phyloP scores from a whole-genome alignment of 2,797 vertebrate genomes.

The Dallia pectoralis region DNA sequence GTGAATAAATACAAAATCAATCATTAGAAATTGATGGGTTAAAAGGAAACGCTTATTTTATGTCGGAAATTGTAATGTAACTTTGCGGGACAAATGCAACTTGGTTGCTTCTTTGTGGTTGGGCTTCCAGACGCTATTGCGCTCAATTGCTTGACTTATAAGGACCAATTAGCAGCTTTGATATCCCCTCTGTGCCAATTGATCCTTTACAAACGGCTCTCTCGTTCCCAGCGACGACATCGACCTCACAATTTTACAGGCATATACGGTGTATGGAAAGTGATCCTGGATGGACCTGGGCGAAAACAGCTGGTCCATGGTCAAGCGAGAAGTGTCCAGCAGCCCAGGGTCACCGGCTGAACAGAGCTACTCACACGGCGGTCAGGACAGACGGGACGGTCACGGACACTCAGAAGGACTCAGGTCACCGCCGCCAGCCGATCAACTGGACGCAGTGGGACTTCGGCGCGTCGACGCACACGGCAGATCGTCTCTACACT shows the following conservation, averaged over 20 bases:
- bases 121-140: not conserved
- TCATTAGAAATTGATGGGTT: not conserved
- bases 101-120: too few relatives aligned
- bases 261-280: conserved; percentile 73
- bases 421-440: conserved; percentile 72
- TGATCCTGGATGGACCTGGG: conserved; percentile 97
- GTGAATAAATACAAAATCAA: not conserved
- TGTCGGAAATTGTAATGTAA: not conserved
- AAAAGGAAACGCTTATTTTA: not conserved
- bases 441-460: conserved; percentile 79
- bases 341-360: conserved; percentile 79
- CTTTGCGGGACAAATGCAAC: not conserved
- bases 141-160: not conserved
- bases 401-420: conserved; percentile 71
- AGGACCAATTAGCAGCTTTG: not conserved
- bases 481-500: conserved; percentile 78
- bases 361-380: conserved; percentile 73
- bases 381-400: conserved; percentile 73
- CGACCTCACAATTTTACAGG: conserved; percentile 60
- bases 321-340: conserved; percentile 87
- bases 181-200: not conserved
- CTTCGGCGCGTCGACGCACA: conserved; percentile 73
- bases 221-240: conserved; percentile 54
- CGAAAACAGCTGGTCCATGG: conserved; percentile 92
- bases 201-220: conserved; percentile 14